These are phyloP conservation scores for Ophioninae sp. DNA, from an alignment of 2,888 invertebrate species.

Conservation along the genomic window DNA sequence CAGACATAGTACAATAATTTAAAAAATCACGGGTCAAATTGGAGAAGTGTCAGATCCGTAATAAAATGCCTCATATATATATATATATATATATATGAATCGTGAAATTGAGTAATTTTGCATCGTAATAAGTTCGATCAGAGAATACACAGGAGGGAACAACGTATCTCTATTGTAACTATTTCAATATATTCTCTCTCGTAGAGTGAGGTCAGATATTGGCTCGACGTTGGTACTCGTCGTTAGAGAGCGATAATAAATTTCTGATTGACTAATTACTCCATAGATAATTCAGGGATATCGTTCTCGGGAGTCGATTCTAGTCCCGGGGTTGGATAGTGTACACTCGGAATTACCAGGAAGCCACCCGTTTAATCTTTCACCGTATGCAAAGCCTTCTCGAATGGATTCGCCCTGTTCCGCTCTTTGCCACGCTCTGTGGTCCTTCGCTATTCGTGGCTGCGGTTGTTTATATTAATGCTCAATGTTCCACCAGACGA, in stretches of 20 bases:
- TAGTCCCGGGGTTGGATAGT: slow-evolving; percentile 36
- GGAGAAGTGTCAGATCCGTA: too few relatives aligned
- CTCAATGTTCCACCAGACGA: slow-evolving; percentile 13
- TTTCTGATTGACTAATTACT: slow-evolving; percentile 62
- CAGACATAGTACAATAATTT: too few relatives aligned
- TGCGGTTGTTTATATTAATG: slow-evolving; percentile 22
- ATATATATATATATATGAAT: slow-evolving; percentile 15
- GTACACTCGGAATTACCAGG: slow-evolving; percentile 61
- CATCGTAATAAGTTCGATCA: slow-evolving; percentile 19
- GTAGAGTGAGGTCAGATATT: slow-evolving; percentile 6
- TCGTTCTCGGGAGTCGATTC: slow-evolving; percentile 22
- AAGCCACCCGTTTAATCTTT: slow-evolving; percentile 62
- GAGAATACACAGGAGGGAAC: slow-evolving; percentile 3
- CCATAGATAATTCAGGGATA: slow-evolving; percentile 61
- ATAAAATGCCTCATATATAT: too few relatives aligned
- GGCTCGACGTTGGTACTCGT: slow-evolving; percentile 15
- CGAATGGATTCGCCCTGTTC: slow-evolving; percentile 24
- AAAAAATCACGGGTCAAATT: too few relatives aligned
- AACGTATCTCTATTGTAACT: slow-evolving; percentile 7
- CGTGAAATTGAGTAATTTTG: neutral
- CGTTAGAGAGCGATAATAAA: slow-evolving; percentile 47
- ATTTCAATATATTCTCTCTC: neutral
- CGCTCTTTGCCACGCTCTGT: slow-evolving; percentile 6
- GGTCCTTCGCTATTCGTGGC: slow-evolving; percentile 13
- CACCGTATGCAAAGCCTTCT: slow-evolving; percentile 49